phyloP scores from a whole-genome alignment of 2,797 vertebrate genomes.

The Pangasius krempfi region DNA sequence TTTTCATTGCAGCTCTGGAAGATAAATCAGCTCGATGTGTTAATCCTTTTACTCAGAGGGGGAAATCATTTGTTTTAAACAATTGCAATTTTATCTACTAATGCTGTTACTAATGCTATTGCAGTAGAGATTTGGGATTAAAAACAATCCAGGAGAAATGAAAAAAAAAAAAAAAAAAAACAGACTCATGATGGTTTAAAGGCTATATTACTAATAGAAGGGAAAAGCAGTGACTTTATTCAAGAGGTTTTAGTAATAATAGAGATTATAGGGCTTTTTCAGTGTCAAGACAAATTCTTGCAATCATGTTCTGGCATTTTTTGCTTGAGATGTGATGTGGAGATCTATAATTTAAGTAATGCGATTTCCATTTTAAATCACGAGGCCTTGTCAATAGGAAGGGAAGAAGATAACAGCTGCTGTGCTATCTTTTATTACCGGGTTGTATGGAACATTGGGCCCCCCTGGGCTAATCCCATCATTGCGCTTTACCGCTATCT shows the following conservation, averaged over 20 bases:
- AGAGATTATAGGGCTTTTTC: not conserved
- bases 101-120: slow-evolving; percentile 17
- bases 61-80: slow-evolving; percentile 26
- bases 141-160: not conserved
- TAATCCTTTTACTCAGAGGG: slow-evolving; percentile 29
- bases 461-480: slow-evolving; percentile 18
- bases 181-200: no score
- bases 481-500: slow-evolving; percentile 5
- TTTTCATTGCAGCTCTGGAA: slow-evolving; percentile 42
- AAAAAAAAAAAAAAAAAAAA: no score
- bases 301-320: not conserved
- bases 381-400: not conserved
- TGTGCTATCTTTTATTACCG: not conserved
- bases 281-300: not conserved
- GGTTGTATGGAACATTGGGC: not conserved
- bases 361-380: slow-evolving; percentile 2
- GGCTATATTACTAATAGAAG: not conserved
- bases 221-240: not conserved
- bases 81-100: slow-evolving; percentile 27
- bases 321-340: not conserved
- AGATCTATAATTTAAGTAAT: slow-evolving; percentile 4
- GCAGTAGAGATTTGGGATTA: slow-evolving; percentile 8
- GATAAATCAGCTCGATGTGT: slow-evolving; percentile 33
- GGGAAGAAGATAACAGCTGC: slow-evolving; percentile 14
- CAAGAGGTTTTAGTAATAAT: not conserved